Conservation (phyloP, 2,888 invertebrate species). For the Fragum sueziense region DNA sequence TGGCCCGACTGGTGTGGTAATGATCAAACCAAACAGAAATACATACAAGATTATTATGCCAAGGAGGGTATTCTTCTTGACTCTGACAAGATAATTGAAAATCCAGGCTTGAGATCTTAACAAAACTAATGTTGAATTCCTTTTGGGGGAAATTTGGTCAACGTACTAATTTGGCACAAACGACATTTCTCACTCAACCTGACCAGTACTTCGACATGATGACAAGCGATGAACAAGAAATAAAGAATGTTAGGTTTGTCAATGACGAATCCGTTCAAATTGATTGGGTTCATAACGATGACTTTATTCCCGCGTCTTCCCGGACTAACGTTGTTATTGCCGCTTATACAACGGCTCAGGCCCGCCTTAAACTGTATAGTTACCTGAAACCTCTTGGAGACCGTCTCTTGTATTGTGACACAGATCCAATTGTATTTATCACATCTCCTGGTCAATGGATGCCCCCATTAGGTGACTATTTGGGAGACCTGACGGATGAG, state of each 20-base stretch:
- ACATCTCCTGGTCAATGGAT: slow-evolving; percentile 34
- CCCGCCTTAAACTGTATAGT: slow-evolving; percentile 54
- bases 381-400: slow-evolving; percentile 40
- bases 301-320: slow-evolving; percentile 41
- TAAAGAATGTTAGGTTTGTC: slow-evolving; percentile 44
- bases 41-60: no score
- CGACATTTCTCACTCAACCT: slow-evolving; percentile 25
- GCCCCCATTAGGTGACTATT: slow-evolving; percentile 71
- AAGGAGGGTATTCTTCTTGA: no score
- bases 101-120: slow-evolving; percentile 43
- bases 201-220: no score
- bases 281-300: slow-evolving; percentile 27
- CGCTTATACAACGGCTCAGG: slow-evolving; percentile 55
- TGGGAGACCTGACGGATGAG: slow-evolving; percentile 81
- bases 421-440: slow-evolving; percentile 56
- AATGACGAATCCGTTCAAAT: slow-evolving; percentile 46
- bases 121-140: no score
- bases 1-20: slow-evolving; percentile 57
- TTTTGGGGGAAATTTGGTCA: no score
- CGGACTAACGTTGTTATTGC: slow-evolving; percentile 55
- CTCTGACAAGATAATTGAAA: slow-evolving; percentile 36
- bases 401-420: slow-evolving; percentile 49
- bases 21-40: no score
- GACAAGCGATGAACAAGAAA: slow-evolving; percentile 46
- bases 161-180: slow-evolving; percentile 42